phyloP scores from a whole-genome alignment of 2,797 vertebrate genomes.

The Tragelaphus eurycerus region DNA sequence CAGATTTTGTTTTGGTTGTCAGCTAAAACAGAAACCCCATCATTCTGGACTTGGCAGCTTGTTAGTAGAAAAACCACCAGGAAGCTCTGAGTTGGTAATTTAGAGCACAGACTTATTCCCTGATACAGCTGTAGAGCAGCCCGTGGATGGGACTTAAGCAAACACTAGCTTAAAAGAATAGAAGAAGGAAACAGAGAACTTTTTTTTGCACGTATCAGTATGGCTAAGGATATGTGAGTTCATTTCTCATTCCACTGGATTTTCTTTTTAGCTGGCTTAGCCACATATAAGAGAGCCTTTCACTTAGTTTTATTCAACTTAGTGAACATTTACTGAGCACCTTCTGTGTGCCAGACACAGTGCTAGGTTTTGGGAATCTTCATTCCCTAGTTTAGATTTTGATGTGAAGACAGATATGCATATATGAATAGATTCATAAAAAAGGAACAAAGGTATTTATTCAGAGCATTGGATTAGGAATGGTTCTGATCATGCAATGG shows the following conservation, averaged over 20 bases:
- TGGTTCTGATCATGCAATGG: neutral
- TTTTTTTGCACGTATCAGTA: neutral
- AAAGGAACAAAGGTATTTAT: neutral
- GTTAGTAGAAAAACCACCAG: slow-evolving; percentile 72
- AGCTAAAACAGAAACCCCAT: slow-evolving; percentile 55
- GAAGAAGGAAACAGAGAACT: neutral
- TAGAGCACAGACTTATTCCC: slow-evolving; percentile 63
- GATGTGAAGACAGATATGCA: neutral
- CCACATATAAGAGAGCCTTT: neutral
- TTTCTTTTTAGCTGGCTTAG: slow-evolving; percentile 8
- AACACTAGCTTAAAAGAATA: slow-evolving; percentile 46
- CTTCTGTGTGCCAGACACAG: neutral
- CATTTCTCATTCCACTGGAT: neutral
- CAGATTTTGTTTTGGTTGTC: slow-evolving; percentile 69
- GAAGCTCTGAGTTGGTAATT: slow-evolving; percentile 73
- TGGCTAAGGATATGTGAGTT: neutral
- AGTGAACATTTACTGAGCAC: neutral
- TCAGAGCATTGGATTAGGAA: neutral
- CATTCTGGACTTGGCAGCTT: slow-evolving; percentile 72
- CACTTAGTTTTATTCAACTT: neutral
- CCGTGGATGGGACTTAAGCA: slow-evolving; percentile 47
- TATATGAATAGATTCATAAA: neutral
- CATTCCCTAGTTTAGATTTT: slow-evolving; percentile 19
- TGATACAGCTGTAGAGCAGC: slow-evolving; percentile 62
- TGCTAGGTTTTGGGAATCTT: neutral